Conservation (phyloP, 2,113 vertebrate genomes). For the Sebastes fasciatus region DNA sequence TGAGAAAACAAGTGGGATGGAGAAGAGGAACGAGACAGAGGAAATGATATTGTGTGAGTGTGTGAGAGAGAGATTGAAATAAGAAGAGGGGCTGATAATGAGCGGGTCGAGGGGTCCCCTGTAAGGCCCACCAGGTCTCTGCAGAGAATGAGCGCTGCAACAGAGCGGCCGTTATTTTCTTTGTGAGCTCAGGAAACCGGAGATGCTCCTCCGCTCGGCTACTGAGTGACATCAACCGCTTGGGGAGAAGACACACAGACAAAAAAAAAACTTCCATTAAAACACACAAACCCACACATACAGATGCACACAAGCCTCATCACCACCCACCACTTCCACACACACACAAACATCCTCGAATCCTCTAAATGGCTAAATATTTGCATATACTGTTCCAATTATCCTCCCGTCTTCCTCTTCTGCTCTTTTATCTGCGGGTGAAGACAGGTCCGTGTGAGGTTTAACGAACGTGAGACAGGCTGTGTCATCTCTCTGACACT, state of each 20-base stretch:
- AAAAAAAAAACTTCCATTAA: constrained; percentile 5
- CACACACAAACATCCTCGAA: neutral
- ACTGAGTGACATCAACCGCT: constrained; percentile 66
- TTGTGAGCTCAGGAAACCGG: constrained; percentile 64
- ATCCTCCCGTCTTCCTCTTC: constrained; percentile 32
- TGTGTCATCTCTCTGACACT: constrained; percentile 23
- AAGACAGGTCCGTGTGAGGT: constrained; percentile 32
- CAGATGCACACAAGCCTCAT: neutral
- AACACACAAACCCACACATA: neutral
- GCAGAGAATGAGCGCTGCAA: constrained; percentile 11
- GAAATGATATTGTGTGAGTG: neutral
- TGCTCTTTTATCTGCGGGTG: constrained; percentile 43
- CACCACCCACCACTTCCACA: constrained; percentile 3
- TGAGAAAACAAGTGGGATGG: neutral
- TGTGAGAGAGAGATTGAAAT: neutral
- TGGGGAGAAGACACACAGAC: constrained; percentile 48
- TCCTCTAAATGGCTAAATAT: constrained; percentile 45
- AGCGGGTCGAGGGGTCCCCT: constrained; percentile 18
- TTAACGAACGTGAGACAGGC: constrained; percentile 47
- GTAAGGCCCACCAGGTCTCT: constrained; percentile 36
- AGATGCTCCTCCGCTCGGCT: constrained; percentile 61
- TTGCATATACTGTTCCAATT: constrained; percentile 55
- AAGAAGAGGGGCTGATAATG: constrained; percentile 6
- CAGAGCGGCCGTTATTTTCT: constrained; percentile 62
- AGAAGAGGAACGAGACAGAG: neutral